Percentiles rank a stretch among this genome's conserved stretches.
These are phyloP conservation scores for Linnaemya tessellans DNA, from an alignment of 2,888 invertebrate species.

Conservation along the genomic window DNA sequence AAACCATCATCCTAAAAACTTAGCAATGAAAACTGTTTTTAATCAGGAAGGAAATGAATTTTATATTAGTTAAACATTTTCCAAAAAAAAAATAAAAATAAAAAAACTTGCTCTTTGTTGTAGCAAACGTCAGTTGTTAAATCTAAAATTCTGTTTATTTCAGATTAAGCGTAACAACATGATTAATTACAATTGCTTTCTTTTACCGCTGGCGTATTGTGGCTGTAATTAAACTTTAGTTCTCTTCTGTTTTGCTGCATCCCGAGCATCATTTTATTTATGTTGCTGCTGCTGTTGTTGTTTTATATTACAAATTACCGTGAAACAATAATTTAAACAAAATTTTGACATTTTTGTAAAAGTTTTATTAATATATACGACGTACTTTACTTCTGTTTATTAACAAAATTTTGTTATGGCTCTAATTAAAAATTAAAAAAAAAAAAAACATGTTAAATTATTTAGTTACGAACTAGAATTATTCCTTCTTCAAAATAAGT, in stretches of 20 bases:
- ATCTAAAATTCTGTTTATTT: slow-evolving; percentile 38
- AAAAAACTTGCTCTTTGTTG: slow-evolving; percentile 19
- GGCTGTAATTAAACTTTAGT: slow-evolving; percentile 29
- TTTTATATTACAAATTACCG: slow-evolving; percentile 65
- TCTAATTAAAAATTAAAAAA: slow-evolving; percentile 23
- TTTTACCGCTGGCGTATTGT: slow-evolving; percentile 62
- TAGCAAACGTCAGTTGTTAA: slow-evolving; percentile 61
- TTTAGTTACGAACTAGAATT: no score
- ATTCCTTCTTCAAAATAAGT: no score
- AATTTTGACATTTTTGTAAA: slow-evolving; percentile 64
- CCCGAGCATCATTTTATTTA: slow-evolving; percentile 16
- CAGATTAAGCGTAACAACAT: slow-evolving; percentile 70
- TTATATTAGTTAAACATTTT: slow-evolving; percentile 44
- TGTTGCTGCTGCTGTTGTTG: slow-evolving; percentile 2
- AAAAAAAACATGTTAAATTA: background rate
- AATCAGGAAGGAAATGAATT: slow-evolving; percentile 66
- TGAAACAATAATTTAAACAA: slow-evolving; percentile 73
- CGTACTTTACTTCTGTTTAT: slow-evolving; percentile 68
- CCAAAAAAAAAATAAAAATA: slow-evolving; percentile 51
- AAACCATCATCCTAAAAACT: slow-evolving; percentile 8
- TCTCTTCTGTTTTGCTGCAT: background rate
- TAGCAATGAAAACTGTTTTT: slow-evolving; percentile 35
- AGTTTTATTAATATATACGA: slow-evolving; percentile 11
- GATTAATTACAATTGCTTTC: slow-evolving; percentile 80
- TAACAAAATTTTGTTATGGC: slow-evolving; percentile 62